Evolutionary conservation across 1,140 invertebrate species (phyloP), one percentile per base, ranked within the genome.

Genomic region (Drosophila pectinifera): DNA sequence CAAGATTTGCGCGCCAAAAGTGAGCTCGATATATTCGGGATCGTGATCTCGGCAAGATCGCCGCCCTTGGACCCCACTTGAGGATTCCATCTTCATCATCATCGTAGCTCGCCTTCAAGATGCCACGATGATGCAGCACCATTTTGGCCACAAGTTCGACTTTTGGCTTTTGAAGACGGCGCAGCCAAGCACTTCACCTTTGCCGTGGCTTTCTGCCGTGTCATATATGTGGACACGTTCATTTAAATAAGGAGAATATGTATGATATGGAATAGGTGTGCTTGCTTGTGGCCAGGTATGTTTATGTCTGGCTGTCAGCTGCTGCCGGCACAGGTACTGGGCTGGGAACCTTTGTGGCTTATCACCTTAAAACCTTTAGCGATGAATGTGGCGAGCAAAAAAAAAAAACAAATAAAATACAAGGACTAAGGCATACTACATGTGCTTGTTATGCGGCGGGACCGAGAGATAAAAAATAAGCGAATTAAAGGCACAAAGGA

Each of bases 1-100:
- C 59, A 57, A 78, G 51, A 72, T 77, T 78, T 78, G 49, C 75
- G 75, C 75, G 75, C 75, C 75, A 78, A 78, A 78, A 78, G 20
- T 38, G 39, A 43, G 64, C 38, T 46, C 34, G 65, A 70, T 36
- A n/a, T 57, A 34, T 70, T 72, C 7, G 41, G 65, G 42, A 36
- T 53, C 61, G 46, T 54, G 68, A 72, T 72, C 68, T 70, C 53
- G 14, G 49, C 34, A 41, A 70, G 51, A 24, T 69, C 48, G 45
- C 64, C 64, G 61, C 64, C 64, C 64, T 68, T 70, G 65, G 68
- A 70, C 26, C 65, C 51, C 68, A 72, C 65, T 72, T 36, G 18
- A 72, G 22, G 55, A 39, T 38, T 22, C 49, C 45, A 36, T 53
- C 61, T 63, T 63, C 64, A 55, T 68, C 64, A 55, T 68, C 22